These are phyloP conservation scores for Anas platyrhynchos DNA, from an alignment of 2,113 vertebrate genomes.

Conservation along the genomic window DNA sequence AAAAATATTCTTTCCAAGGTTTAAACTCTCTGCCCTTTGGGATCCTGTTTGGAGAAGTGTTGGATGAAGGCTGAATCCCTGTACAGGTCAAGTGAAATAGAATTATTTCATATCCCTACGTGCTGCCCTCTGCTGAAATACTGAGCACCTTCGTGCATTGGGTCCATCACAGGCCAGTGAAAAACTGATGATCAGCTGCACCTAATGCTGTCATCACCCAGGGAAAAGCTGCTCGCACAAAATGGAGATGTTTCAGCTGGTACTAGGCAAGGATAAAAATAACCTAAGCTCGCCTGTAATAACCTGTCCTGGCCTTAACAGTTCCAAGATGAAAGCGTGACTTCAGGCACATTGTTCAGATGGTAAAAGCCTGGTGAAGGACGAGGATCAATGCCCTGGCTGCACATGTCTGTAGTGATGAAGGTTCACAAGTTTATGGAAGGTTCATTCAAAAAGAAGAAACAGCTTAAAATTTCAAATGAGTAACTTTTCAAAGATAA, in stretches of 20 bases:
- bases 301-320: not conserved
- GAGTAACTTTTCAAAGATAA: not conserved
- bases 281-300: not conserved
- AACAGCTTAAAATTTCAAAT: not conserved
- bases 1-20: not conserved
- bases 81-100: not conserved
- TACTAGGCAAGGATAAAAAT: not conserved
- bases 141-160: not conserved
- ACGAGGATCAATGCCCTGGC: not conserved
- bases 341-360: not conserved
- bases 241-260: not conserved
- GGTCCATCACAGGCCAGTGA: not conserved
- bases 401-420: fast-evolving
- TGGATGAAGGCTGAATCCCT: conserved; percentile 16
- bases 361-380: not conserved
- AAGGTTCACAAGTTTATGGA: not conserved
- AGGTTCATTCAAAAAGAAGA: not conserved
- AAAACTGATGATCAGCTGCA: not conserved
- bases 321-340: not conserved
- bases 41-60: not conserved
- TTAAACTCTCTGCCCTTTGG: not conserved
- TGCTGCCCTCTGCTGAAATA: conserved; percentile 46
- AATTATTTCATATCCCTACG: not conserved
- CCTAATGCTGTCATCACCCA: not conserved
- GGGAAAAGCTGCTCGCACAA: not conserved